Base-by-base conservation (phyloP, 2,888 invertebrate genomes). In the Apodemia zela region DNA sequence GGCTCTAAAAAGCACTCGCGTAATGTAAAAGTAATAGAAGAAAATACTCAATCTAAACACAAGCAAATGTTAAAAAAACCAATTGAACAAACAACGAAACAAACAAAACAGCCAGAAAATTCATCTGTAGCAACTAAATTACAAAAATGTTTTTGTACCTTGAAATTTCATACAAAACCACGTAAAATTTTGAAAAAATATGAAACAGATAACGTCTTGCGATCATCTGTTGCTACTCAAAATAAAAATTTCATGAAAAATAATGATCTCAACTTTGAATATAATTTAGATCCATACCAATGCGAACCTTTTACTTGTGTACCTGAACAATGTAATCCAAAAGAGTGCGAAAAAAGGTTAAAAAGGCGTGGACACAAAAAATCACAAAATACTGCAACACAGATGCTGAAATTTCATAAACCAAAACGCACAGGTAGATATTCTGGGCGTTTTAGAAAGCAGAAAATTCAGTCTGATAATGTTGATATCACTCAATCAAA, bases 281-380 rank as follows among this genome's bases (percentile, higher is more conserved):
- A 4, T 38, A 38, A 42, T 33, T 58, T 61, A 61, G 15, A 49
- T 29, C 72, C 75, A 10, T 74, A 74, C 65, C 75, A 78, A 68
- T 79, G 74, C 69, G 75, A 74, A 60, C 76, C 79, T 13, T 68
- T 68, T 62, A 68, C 73, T 21, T 79, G 75, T 70, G 59, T 71
- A 49, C 73, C 76, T 25, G 75, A 72, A 42, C 60, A 75, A 62
- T 75, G 75, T 68, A 66, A 77, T 69, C 75, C 74, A 11, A 68
- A 71, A 49, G 69, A 73, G 57, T 77, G 80, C 62, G 59, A 74
- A 29, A 69, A 76, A 62, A 71, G 67, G 66, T 75, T 75, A 69
- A 74, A 61, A 65, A 68, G 68, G 54, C 68, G 65, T 5, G 70
- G 65, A 29, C 62, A 65, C 47, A 60, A 64, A 29, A 42, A 62